Percentiles rank a stretch among this genome's conserved stretches.
These are phyloP conservation scores for Listronotus bonariensis DNA, from an alignment of 1,140 invertebrate genomes.

Conservation along the genomic window DNA sequence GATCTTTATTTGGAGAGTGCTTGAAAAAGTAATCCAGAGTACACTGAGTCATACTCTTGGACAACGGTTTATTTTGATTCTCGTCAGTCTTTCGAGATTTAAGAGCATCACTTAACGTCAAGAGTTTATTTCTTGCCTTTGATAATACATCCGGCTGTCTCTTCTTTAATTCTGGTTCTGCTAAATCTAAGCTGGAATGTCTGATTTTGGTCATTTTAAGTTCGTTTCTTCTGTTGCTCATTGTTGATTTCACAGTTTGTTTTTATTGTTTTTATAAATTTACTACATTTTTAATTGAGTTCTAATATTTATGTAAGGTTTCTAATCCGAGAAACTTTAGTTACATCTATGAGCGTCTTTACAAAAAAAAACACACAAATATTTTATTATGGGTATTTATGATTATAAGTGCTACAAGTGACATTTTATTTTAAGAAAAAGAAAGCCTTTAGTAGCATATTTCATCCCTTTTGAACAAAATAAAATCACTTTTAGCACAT, in stretches of 20 bases:
- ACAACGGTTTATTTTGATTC: slow-evolving; percentile 30
- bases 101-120: slow-evolving; percentile 46
- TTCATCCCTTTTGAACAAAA: too few species aligned
- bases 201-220: slow-evolving; percentile 44
- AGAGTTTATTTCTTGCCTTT: slow-evolving; percentile 51
- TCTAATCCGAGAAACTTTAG: too few species aligned
- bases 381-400: too few species aligned
- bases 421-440: too few species aligned
- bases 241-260: background rate
- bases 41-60: slow-evolving; percentile 47
- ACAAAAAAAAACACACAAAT: too few species aligned
- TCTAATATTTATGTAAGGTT: too few species aligned
- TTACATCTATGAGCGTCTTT: too few species aligned
- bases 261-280: background rate
- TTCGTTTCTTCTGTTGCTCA: slow-evolving; percentile 29
- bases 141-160: slow-evolving; percentile 51
- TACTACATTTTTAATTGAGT: too few species aligned
- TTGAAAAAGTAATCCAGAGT: slow-evolving; percentile 53
- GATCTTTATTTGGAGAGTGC: slow-evolving; percentile 42
- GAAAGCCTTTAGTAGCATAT: too few species aligned
- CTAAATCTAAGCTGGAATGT: slow-evolving; percentile 52
- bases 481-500: too few species aligned
- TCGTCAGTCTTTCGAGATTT: slow-evolving; percentile 42
- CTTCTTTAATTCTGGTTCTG: slow-evolving; percentile 43
- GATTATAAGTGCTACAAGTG: too few species aligned